A percentile compares a stretch with the other conserved stretches of the same genome.
Conservation (phyloP, 1,140 invertebrate species). For the Watersipora subatra region DNA sequence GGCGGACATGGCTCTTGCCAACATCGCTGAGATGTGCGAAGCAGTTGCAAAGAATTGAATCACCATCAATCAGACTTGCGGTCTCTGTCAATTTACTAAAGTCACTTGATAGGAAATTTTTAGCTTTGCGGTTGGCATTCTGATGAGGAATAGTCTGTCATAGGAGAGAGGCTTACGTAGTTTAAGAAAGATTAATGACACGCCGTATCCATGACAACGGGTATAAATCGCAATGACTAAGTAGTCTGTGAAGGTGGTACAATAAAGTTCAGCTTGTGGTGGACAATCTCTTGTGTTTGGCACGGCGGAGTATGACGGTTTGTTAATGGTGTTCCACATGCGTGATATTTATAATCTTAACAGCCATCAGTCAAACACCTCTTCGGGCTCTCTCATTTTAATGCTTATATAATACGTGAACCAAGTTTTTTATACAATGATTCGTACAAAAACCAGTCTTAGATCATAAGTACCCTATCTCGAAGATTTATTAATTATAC, state of each 20-base stretch:
- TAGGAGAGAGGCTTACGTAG: background rate
- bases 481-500: too few relatives aligned
- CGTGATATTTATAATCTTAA: too few relatives aligned
- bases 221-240: background rate
- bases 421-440: too few relatives aligned
- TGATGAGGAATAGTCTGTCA: background rate
- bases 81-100: background rate
- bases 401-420: too few relatives aligned
- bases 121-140: background rate
- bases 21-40: background rate
- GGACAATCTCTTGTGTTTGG: too few relatives aligned
- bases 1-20: background rate
- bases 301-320: too few relatives aligned
- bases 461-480: too few relatives aligned
- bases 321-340: too few relatives aligned
- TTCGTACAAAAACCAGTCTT: too few relatives aligned
- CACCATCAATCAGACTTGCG: conserved; percentile 2
- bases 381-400: too few relatives aligned
- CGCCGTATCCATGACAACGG: background rate
- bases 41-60: background rate
- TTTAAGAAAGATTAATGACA: background rate
- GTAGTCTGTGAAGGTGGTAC: background rate
- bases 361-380: too few relatives aligned
- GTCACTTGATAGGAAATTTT: background rate
- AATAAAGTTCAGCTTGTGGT: too few relatives aligned